These are phyloP conservation scores for Micropoecilia bifurca DNA, from an alignment of 2,797 vertebrate genomes.

Conservation along the genomic window DNA sequence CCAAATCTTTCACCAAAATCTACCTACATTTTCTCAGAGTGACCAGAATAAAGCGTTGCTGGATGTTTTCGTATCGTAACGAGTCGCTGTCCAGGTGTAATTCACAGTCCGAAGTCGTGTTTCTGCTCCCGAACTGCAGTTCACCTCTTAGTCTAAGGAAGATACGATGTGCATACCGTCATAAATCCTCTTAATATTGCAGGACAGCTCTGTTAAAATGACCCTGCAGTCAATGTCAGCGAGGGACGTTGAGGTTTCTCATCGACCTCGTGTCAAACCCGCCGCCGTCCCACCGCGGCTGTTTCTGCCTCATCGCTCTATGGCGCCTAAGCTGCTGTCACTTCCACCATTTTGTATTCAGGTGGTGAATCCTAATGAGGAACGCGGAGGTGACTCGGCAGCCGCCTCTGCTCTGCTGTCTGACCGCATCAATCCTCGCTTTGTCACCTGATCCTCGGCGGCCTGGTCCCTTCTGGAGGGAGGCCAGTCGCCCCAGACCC, in stretches of 20 bases:
- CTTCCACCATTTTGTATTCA: constrained; percentile 39
- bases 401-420: constrained; percentile 22
- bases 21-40: not conserved
- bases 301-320: constrained; percentile 43
- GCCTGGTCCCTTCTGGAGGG: constrained; percentile 20
- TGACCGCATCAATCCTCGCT: constrained; percentile 58
- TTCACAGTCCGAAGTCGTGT: not conserved
- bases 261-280: constrained; percentile 10
- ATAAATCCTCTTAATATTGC: constrained; percentile 2
- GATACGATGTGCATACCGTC: not conserved
- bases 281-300: constrained; percentile 16
- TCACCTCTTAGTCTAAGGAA: not conserved
- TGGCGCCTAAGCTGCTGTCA: constrained; percentile 40
- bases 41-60: not conserved
- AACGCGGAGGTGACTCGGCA: constrained; percentile 42
- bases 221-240: not conserved
- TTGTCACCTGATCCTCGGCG: constrained; percentile 47
- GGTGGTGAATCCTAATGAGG: constrained; percentile 42
- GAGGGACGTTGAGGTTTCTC: not conserved
- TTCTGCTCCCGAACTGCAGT: not conserved
- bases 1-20: not conserved
- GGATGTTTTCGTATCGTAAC: not conserved
- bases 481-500: not conserved
- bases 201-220: constrained; percentile 1
- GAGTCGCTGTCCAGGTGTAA: not conserved